Evolutionary conservation across 1,140 invertebrate genomes (phyloP).

Genomic region (Telenomus remus): DNA sequence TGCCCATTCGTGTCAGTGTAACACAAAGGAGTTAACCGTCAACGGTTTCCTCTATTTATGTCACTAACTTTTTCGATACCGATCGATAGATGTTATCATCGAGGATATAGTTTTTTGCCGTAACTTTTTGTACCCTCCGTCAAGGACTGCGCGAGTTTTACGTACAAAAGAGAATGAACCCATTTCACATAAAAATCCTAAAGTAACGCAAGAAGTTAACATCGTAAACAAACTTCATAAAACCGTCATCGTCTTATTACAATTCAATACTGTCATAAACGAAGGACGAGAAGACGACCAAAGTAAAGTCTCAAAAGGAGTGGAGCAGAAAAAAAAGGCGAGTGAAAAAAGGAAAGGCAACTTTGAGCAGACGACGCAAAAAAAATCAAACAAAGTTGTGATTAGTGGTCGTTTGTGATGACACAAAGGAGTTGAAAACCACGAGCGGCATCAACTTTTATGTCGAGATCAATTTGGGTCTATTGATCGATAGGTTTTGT

Average conservation of each 20-base stretch:
- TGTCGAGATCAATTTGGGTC: conserved; percentile 17
- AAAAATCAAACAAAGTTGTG: too few relatives aligned
- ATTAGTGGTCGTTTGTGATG: not conserved
- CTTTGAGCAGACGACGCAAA: too few relatives aligned
- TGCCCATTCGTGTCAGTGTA: conserved; percentile 32
- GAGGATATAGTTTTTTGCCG: conserved; percentile 21
- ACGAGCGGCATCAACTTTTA: conserved; percentile 16
- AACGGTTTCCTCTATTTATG: conserved; percentile 47
- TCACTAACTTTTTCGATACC: conserved; percentile 48
- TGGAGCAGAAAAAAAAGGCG: too few relatives aligned
- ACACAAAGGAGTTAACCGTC: conserved; percentile 43
- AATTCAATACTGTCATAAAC: not conserved
- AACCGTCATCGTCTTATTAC: not conserved
- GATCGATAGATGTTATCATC: conserved; percentile 44
- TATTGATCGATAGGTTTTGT: conserved; percentile 27
- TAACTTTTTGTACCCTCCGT: conserved; percentile 18
- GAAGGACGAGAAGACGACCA: not conserved
- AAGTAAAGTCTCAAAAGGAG: not conserved
- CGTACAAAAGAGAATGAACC: not conserved
- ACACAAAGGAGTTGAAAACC: conserved; percentile 12
- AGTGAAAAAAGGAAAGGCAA: too few relatives aligned
- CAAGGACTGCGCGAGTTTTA: not conserved
- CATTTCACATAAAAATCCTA: not conserved
- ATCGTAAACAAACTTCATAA: conserved; percentile 2
- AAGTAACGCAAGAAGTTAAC: not conserved